Evolutionary conservation across 2,888 invertebrate genomes (phyloP).

Genomic region (Phania funesta): DNA sequence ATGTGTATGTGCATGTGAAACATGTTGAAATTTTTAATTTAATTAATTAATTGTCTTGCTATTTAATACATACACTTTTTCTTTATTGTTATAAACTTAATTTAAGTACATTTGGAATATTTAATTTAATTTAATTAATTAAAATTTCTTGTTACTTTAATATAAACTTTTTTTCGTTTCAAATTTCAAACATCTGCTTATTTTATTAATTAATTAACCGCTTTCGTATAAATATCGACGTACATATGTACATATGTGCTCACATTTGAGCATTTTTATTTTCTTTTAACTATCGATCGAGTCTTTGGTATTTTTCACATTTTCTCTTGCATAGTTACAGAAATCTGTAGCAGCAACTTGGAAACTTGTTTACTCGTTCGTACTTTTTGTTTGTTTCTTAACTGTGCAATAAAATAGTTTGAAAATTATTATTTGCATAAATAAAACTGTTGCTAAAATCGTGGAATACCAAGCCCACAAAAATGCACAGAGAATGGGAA

Average conservation of each 20-base stretch:
- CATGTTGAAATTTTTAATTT: background rate
- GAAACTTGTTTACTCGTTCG: constrained; percentile 44
- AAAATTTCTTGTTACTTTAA: background rate
- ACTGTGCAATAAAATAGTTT: constrained; percentile 45
- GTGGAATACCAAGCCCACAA: constrained; percentile 35
- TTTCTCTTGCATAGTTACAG: constrained; percentile 18
- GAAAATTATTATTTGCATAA: constrained; percentile 50
- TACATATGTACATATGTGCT: constrained; percentile 4
- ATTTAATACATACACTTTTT: background rate
- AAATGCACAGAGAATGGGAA: background rate
- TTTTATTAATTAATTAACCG: constrained; percentile 37
- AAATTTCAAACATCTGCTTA: constrained; percentile 26
- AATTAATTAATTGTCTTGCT: background rate
- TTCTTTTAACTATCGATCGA: constrained; percentile 37
- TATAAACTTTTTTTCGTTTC: background rate
- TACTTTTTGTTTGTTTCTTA: background rate
- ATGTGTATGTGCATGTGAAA: too few species aligned
- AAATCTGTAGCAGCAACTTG: constrained; percentile 34
- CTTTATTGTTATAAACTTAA: background rate
- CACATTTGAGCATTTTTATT: background rate
- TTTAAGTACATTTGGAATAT: background rate
- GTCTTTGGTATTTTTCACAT: constrained; percentile 40
- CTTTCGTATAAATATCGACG: background rate
- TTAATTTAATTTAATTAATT: constrained; percentile 8
- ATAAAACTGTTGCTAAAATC: constrained; percentile 20